Conservation (phyloP, 2,797 vertebrate species). For the Sciurus carolinensis region DNA sequence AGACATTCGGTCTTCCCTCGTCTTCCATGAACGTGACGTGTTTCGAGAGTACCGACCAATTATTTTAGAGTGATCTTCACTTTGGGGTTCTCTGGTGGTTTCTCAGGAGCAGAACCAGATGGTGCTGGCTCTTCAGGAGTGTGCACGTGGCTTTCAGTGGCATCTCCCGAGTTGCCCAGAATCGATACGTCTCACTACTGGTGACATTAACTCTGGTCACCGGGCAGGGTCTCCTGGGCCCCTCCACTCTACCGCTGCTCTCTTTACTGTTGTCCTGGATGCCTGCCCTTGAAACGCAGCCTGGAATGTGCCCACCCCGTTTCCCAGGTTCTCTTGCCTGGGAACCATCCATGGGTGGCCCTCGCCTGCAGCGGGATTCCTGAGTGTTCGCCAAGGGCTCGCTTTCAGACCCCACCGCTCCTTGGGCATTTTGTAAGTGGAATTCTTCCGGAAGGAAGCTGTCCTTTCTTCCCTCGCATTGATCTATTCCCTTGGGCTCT, state of each 20-base stretch:
- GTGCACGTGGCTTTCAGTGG: accelerated
- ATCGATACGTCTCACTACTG: neutral
- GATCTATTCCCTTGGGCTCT: neutral
- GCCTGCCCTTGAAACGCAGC: too few species aligned
- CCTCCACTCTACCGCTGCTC: too few species aligned
- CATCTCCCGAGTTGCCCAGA: neutral
- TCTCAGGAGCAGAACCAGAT: neutral
- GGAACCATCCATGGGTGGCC: neutral
- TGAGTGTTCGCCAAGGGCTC: neutral
- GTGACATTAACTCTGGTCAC: neutral
- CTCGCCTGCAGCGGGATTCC: neutral
- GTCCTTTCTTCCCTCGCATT: neutral
- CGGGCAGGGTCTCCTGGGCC: neutral
- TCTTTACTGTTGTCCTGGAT: too few species aligned
- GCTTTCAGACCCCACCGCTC: neutral
- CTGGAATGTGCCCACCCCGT: too few species aligned
- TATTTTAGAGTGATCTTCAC: neutral
- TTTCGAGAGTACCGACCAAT: neutral
- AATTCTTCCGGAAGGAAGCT: neutral
- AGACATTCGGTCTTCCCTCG: neutral
- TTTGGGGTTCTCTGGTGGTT: neutral
- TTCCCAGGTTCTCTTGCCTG: neutral
- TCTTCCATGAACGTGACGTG: neutral
- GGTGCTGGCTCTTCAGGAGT: neutral
- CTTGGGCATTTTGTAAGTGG: neutral